Base-by-base conservation (phyloP, 1,140 invertebrate genomes). In the Sitophilus oryzae region DNA sequence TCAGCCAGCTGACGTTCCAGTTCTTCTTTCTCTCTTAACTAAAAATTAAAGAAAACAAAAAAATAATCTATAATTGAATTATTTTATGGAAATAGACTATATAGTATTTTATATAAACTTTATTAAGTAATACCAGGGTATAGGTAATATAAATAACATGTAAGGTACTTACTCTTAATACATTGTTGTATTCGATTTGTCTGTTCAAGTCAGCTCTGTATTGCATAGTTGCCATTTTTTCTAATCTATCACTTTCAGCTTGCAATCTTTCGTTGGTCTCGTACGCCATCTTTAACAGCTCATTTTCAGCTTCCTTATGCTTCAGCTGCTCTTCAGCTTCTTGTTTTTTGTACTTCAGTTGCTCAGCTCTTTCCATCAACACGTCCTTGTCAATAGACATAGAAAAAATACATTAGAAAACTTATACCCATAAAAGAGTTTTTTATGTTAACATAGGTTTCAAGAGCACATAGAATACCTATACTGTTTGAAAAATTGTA, bases 151-250 rank as follows among this genome's bases (percentile, higher is more conserved):
- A 37, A 30, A 35, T 19, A 19, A 8, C n/a, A 14, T 48, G n/a
- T n/a, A n/a, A n/a, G n/a, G n/a, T n/a, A 20, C 51, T 59, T 58
- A 71, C 69, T 59, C 63, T 61, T 16, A 67, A 30, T 23, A 56
- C 6, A 40, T 61, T 66, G 37, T 65, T 68, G 42, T 68, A 65
- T 42, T 69, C 65, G 42, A 71, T 69, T 52, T 71, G 70, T 46
- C 62, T 62, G 6, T 52, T 40, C 11, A 71, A 41, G 51, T 71
- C 68, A 8, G 63, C 62, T n/a, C 63, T 44, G 43, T 71, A 70
- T 41, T 67, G 51, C 20, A 48, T 21, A 34, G 48, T 56, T 9
- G 54, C 61, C 38, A 63, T 43, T 6, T 40, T 19, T 19, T 61
- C 55, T 18, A 65, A 37, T 19, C 64, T 48, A n/a, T 62, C 61